A percentile compares a stretch with the other conserved stretches of the same genome.
phyloP scores from a whole-genome alignment of 1,140 invertebrate species.

The Zaprionus africanus region DNA sequence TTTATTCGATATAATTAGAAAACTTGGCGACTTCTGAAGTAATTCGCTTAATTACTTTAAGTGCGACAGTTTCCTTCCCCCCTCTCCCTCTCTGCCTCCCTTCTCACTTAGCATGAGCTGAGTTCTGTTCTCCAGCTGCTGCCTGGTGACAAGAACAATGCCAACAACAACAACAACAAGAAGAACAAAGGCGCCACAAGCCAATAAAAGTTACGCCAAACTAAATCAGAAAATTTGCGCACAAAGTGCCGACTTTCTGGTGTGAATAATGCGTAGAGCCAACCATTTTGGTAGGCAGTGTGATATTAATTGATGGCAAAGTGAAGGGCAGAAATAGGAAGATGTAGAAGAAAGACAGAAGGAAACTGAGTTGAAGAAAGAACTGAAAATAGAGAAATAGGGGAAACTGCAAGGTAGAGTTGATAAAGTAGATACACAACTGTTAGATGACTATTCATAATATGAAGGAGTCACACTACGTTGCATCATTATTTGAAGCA shows the following conservation, averaged over 20 bases:
- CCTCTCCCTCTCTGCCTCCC: too few species aligned
- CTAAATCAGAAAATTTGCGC: conserved; percentile 60
- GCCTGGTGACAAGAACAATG: conserved; percentile 70
- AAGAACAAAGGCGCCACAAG: conserved; percentile 62
- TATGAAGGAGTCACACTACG: too few species aligned
- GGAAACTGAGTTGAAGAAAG: not conserved
- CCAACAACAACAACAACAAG: conserved; percentile 46
- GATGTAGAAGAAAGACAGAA: not conserved
- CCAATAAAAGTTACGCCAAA: conserved; percentile 71
- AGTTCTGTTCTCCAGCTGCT: conserved; percentile 11
- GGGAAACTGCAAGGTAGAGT: not conserved
- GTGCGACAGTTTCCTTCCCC: conserved; percentile 42
- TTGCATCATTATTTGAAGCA: too few species aligned
- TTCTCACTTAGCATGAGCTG: not conserved
- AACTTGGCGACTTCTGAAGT: conserved; percentile 83
- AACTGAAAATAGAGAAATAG: not conserved
- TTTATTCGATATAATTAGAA: conserved; percentile 84
- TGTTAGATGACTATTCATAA: not conserved
- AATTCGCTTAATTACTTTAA: conserved; percentile 82
- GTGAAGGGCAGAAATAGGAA: not conserved
- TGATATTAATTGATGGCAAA: conserved; percentile 65
- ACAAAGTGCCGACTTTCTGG: conserved; percentile 60
- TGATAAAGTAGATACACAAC: not conserved
- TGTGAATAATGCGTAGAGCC: conserved; percentile 53
- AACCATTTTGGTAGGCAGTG: conserved; percentile 50